Evolutionary conservation across 2,888 invertebrate species (phyloP).

Genomic region (Drosophila hawaiiensis): DNA sequence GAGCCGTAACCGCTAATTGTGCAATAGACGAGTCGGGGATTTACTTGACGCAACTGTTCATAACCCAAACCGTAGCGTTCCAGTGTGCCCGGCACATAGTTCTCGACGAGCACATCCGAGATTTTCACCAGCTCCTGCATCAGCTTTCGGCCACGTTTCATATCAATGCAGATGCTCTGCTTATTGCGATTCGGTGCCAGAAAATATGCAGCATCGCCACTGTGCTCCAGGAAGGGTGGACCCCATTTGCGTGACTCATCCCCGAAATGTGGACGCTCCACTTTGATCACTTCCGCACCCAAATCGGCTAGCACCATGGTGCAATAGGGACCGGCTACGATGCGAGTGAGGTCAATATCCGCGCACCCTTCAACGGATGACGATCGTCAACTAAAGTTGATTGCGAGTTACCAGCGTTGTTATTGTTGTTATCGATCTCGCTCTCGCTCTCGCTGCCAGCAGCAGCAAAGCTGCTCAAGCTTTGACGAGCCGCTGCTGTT

Average conservation of each 20-base stretch:
- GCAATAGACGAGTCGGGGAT: conserved; percentile 95
- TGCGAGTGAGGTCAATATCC: conserved; percentile 92
- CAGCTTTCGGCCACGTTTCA: conserved; percentile 90
- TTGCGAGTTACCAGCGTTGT: conserved; percentile 16
- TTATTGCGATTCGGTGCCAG: conserved; percentile 96
- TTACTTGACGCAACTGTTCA: conserved; percentile 88
- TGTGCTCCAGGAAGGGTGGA: conserved; percentile 91
- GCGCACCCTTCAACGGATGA: conserved; percentile 90
- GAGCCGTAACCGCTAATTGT: conserved; percentile 97
- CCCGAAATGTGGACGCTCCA: conserved; percentile 94
- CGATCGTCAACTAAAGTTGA: conserved; percentile 52
- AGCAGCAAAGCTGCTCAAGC: conserved; percentile 64
- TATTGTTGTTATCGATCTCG: conserved; percentile 10
- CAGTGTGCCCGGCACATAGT: conserved; percentile 96
- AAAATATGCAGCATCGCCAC: conserved; percentile 92
- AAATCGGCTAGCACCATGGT: conserved; percentile 97
- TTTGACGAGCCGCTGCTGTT: conserved; percentile 37
- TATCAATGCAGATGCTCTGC: conserved; percentile 94
- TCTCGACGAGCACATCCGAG: conserved; percentile 96
- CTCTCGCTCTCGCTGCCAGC: conserved; percentile 12
- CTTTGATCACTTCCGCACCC: conserved; percentile 96
- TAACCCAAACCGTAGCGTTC: conserved; percentile 92
- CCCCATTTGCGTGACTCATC: conserved; percentile 98
- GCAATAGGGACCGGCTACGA: conserved; percentile 97
- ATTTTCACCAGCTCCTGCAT: conserved; percentile 90